phyloP scores from a whole-genome alignment of 2,113 vertebrate species.

The Neodontobutis hainanensis region DNA sequence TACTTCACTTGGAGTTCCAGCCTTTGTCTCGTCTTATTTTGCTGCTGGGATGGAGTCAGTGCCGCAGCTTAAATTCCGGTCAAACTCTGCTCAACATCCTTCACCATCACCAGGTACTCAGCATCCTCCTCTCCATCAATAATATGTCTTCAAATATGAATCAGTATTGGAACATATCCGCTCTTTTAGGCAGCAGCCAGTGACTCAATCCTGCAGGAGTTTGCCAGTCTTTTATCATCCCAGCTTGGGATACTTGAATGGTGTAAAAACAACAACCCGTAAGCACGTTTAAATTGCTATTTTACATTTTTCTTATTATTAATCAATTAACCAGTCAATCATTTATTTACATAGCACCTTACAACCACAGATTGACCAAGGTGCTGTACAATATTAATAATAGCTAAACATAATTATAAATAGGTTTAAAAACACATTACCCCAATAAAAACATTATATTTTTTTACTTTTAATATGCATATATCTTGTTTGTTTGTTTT shows the following conservation, averaged over 20 bases:
- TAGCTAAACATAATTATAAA: too few species aligned
- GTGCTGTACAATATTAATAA: too few species aligned
- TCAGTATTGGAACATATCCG: not conserved
- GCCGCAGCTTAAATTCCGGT: constrained; percentile 86
- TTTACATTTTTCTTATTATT: too few species aligned
- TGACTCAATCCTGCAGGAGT: constrained; percentile 87
- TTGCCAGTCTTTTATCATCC: constrained; percentile 85
- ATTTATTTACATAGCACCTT: too few species aligned
- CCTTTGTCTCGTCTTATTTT: constrained; percentile 89
- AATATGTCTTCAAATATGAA: too few species aligned
- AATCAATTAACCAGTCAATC: too few species aligned
- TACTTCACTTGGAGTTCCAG: constrained; percentile 87
- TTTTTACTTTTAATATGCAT: not conserved
- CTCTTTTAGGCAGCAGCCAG: constrained; percentile 74
- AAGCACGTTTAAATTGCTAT: constrained; percentile 15
- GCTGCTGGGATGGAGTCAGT: constrained; percentile 93
- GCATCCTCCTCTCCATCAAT: not conserved
- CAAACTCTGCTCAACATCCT: constrained; percentile 84
- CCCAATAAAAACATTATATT: not conserved
- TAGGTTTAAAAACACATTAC: too few species aligned
- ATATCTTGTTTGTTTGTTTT: not conserved
- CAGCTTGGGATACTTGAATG: constrained; percentile 91
- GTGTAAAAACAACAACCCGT: constrained; percentile 86
- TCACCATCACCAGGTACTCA: constrained; percentile 83
- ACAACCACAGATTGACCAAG: too few species aligned